phyloP scores from a whole-genome alignment of 2,888 invertebrate genomes.

The Anthrax anthrax region DNA sequence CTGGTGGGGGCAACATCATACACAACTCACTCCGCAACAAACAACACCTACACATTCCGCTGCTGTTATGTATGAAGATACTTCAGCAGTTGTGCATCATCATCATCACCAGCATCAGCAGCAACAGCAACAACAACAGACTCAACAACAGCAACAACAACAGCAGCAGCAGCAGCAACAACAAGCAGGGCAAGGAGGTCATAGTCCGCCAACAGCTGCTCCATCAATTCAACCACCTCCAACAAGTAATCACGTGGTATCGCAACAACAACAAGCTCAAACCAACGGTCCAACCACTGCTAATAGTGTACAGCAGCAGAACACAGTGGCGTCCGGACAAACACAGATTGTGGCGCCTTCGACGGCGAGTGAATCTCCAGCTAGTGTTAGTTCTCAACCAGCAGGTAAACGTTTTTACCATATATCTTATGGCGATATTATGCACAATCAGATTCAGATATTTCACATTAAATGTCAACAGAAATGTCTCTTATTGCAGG shows the following conservation, averaged over 20 bases:
- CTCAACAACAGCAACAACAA: conserved; percentile 22
- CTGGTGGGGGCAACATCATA: conserved; percentile 38
- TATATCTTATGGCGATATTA: background rate
- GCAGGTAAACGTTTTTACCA: conserved; percentile 23
- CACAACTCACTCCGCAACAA: conserved; percentile 39
- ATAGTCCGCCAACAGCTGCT: conserved; percentile 5
- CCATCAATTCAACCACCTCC: background rate
- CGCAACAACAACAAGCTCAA: conserved; percentile 18
- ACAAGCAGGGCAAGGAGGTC: conserved; percentile 9
- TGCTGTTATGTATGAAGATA: conserved; percentile 44
- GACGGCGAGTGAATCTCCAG: conserved; percentile 44
- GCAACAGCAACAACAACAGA: conserved; percentile 24
- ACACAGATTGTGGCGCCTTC: conserved; percentile 39
- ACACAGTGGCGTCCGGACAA: conserved; percentile 35
- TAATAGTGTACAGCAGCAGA: conserved; percentile 17
- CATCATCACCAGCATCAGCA: conserved; percentile 14
- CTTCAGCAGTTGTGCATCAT: conserved; percentile 27
- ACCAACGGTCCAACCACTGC: conserved; percentile 6
- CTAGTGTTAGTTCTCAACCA: conserved; percentile 39
- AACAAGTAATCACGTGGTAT: conserved; percentile 13
- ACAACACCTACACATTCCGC: conserved; percentile 38
- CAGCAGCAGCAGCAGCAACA: conserved; percentile 23
- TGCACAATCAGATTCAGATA: conserved; percentile 31
- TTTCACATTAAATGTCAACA: conserved; percentile 35
- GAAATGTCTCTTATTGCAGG: conserved; percentile 48